Evolutionary conservation across 2,888 invertebrate genomes (phyloP), one percentile per base, ranked within the genome.

Genomic region (Xestia c-nigrum): DNA sequence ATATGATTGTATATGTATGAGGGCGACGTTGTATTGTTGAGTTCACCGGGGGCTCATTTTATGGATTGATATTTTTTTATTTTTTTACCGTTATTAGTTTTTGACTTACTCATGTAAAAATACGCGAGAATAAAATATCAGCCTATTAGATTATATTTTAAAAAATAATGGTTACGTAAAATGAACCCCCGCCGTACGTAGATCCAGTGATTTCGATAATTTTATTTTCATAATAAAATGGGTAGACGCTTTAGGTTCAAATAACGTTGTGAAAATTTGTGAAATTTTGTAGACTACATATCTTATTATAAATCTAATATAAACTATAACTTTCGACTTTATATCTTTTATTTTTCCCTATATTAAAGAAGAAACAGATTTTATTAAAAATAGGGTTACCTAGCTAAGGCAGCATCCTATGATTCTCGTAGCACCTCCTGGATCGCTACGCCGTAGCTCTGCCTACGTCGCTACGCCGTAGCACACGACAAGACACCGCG

Each of bases 281-380:
- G 96, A 96, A 96, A 95, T 96, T 96, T 96, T 96, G 96, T 96
- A 96, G 96, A 96, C 96, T 96, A 96, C 96, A 96, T 96, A 96
- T 96, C 96, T 96, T 96, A 96, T 96, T 96, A 96, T 96, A 96
- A 96, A 96, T 96, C 95, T 96, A 96, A 96, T 96, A 96, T 96
- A 96, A 96, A 96, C 96, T 96, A 96, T 96, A 96, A 96, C 96
- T 96, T 96, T 96, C 95, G 96, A 96, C 57, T 85, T 87, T 64
- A 78, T 76, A 87, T 94, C 91, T 96, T 96, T 96, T 91, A 95
- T 95, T 96, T 92, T 57, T 47, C 66, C 52, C n/a, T 16, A 21
- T 24, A 24, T 59, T 59, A 16, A 24, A 57, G 24, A 57, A 14
- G 0, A 55, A 55, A 12, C 12, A 12, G 24, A 43, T 47, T 40